Conservation (phyloP, 2,113 vertebrate species). For the Oreochromis spilurus region DNA sequence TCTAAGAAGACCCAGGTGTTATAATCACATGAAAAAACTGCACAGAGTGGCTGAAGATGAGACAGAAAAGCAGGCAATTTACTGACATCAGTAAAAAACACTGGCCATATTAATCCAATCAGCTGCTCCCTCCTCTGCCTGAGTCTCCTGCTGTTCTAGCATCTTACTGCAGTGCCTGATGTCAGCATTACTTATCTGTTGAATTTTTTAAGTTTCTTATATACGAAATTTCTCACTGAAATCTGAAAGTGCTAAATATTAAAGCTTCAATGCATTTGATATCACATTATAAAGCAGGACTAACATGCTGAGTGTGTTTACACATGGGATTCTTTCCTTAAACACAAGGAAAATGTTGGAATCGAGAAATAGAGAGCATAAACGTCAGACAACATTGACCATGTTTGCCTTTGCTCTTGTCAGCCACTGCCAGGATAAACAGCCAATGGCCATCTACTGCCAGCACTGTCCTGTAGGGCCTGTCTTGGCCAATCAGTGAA, state of each 20-base stretch:
- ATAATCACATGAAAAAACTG: not conserved
- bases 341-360: not conserved
- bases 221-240: not conserved
- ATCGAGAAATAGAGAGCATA: not conserved
- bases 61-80: not conserved
- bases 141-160: not conserved
- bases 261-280: not conserved
- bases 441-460: slow-evolving; percentile 9
- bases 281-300: not conserved
- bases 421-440: slow-evolving; percentile 23
- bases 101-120: not conserved
- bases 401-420: slow-evolving; percentile 15
- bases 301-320: not conserved
- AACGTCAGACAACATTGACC: slow-evolving; percentile 1
- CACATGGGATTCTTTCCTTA: not conserved
- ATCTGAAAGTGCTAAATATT: not conserved
- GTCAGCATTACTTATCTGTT: not conserved
- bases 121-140: not conserved
- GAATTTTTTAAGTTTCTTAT: not conserved
- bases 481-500: slow-evolving; percentile 33
- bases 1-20: not conserved
- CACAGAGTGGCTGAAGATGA: not conserved
- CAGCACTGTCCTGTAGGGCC: not conserved
- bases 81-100: not conserved
- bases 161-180: not conserved